These are phyloP conservation scores for Aix galericulata DNA, from an alignment of 2,113 vertebrate genomes.

Conservation along the genomic window DNA sequence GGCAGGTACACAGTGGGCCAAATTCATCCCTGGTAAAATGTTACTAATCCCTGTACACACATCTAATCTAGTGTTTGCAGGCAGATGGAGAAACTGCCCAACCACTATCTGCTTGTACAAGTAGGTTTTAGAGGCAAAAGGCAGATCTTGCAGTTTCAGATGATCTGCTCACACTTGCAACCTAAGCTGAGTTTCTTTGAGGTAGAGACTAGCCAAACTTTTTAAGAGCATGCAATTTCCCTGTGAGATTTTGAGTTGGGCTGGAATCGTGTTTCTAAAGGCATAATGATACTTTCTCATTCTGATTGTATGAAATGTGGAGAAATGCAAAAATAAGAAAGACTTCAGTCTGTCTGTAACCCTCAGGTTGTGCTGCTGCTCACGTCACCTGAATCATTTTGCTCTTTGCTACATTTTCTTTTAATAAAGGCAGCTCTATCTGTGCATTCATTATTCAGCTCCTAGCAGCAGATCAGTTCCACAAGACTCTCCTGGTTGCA, in stretches of 20 bases:
- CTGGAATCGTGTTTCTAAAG: background rate
- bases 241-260: background rate
- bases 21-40: background rate
- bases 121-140: background rate
- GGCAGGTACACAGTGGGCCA: background rate
- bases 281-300: background rate
- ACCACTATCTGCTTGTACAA: background rate
- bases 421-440: background rate
- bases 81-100: background rate
- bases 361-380: background rate
- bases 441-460: conserved; percentile 4
- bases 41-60: background rate
- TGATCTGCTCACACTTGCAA: background rate
- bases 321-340: background rate
- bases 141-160: background rate
- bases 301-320: background rate
- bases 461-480: background rate
- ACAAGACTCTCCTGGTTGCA: background rate
- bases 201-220: background rate
- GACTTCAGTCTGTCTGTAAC: background rate
- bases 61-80: background rate
- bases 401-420: background rate
- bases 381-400: background rate
- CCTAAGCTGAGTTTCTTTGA: background rate
- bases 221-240: background rate